Base-by-base conservation (phyloP, 2,888 invertebrate genomes). In the Nomada ruficornis region DNA sequence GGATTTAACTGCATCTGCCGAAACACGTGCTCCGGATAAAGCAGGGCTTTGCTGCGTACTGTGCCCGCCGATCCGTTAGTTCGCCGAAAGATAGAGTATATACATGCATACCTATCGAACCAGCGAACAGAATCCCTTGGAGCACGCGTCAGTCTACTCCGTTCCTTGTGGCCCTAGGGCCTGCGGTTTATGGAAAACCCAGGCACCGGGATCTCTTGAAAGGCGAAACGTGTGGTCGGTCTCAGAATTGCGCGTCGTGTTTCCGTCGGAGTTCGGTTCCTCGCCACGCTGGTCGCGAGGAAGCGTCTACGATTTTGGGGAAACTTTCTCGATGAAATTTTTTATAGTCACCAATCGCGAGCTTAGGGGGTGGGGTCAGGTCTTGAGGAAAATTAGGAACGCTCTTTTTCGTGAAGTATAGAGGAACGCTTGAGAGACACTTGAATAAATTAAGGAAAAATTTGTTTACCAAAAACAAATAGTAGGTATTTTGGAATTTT, bases 11-110 rank as follows among this genome's bases (percentile, higher is more conserved):
- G 85, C 91, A 91, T 91, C 91, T 91, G 92, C 83, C 82, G 78
- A 84, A 90, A 91, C 91, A 91, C 91, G 91, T 90, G 92, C 91
- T 90, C 77, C 72, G 90, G 88, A 92, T 90, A 89, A 88, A 88
- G 79, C 83, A 62, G 55, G 59, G 73, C 55, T 83, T 84, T 80
- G 71, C 83, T 83, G 75, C 84, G 80, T 84, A 64, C 71, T 73
- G 65, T 75, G 65, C 79, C 36, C 64, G 82, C 59, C 86, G 82
- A 88, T 89, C 86, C 85, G 84, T 87, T 87, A 79, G 76, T 88
- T 89, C 76, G 82, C 29, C 73, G 75, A 82, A 85, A 83, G 82
- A 82, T 83, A 84, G 82, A 86, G 78, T 82, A 29, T 82, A 77
- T 76, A 36, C 36, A 36, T 36, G 36, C 36, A 36, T 7, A 81